Conservation (phyloP, 2,888 invertebrate genomes). For the Tortricodes alternella region DNA sequence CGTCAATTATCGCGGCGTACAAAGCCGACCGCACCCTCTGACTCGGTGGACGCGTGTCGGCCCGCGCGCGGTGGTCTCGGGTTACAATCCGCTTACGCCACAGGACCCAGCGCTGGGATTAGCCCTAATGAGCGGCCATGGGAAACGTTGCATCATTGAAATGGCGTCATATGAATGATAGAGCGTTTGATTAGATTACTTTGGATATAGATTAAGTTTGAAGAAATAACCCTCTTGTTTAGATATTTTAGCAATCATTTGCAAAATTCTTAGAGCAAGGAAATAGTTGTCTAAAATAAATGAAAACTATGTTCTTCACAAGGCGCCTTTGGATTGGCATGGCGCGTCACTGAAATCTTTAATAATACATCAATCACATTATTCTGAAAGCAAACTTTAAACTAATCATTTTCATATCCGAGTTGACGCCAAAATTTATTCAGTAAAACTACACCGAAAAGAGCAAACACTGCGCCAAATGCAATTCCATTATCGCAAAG, state of each 20-base stretch:
- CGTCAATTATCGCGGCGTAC: constrained; percentile 6
- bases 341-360: background rate
- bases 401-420: constrained; percentile 3
- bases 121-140: constrained; percentile 59
- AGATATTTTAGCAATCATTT: background rate
- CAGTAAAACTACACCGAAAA: constrained; percentile 25
- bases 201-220: background rate
- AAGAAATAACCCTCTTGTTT: background rate
- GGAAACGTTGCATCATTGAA: constrained; percentile 40
- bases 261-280: no score
- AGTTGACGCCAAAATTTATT: constrained; percentile 18
- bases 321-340: no score
- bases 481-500: constrained; percentile 34
- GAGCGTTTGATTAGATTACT: constrained; percentile 11
- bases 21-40: constrained; percentile 3
- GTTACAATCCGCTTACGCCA: constrained; percentile 19
- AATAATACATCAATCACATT: background rate
- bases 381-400: background rate
- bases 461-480: constrained; percentile 23
- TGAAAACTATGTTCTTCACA: background rate
- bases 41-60: constrained; percentile 9
- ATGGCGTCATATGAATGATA: constrained; percentile 20
- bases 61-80: constrained; percentile 22
- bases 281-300: no score
- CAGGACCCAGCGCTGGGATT: constrained; percentile 45